phyloP scores from a whole-genome alignment of 2,113 vertebrate species.

The Bagarius yarrelli region DNA sequence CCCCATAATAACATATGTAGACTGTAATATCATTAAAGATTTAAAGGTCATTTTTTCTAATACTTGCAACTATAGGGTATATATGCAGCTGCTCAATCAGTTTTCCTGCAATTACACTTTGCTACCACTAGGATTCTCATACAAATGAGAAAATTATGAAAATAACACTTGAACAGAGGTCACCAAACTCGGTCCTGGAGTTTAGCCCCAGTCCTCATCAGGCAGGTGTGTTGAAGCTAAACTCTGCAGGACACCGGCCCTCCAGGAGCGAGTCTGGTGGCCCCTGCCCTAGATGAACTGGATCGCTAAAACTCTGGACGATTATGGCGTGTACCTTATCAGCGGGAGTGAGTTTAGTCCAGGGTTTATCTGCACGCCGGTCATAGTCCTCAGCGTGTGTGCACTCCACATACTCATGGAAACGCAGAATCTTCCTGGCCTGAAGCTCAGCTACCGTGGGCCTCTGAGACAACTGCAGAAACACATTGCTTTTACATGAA shows the following conservation, averaged over 20 bases:
- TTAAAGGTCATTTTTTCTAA: too few species aligned
- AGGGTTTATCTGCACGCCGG: conserved; percentile 92
- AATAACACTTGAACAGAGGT: too few species aligned
- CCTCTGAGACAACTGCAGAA: conserved; percentile 86
- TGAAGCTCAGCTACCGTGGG: conserved; percentile 94
- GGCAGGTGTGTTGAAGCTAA: too few species aligned
- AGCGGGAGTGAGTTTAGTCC: conserved; percentile 94
- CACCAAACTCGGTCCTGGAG: too few species aligned
- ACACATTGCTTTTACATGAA: neutral
- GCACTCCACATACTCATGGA: conserved; percentile 92
- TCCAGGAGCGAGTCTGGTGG: too few species aligned
- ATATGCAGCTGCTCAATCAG: neutral
- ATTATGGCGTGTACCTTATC: conserved; percentile 80
- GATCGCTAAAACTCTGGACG: neutral
- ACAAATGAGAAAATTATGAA: too few species aligned
- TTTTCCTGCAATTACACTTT: neutral
- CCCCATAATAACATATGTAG: too few species aligned
- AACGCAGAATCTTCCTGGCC: conserved; percentile 92
- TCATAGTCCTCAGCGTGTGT: conserved; percentile 95
- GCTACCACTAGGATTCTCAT: neutral
- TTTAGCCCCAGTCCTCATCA: too few species aligned
- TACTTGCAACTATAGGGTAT: too few species aligned
- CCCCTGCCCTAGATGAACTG: too few species aligned
- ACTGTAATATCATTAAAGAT: too few species aligned
- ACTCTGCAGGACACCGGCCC: too few species aligned